These are phyloP conservation scores for Donacobius atricapilla DNA, from an alignment of 2,113 vertebrate genomes.

Conservation along the genomic window DNA sequence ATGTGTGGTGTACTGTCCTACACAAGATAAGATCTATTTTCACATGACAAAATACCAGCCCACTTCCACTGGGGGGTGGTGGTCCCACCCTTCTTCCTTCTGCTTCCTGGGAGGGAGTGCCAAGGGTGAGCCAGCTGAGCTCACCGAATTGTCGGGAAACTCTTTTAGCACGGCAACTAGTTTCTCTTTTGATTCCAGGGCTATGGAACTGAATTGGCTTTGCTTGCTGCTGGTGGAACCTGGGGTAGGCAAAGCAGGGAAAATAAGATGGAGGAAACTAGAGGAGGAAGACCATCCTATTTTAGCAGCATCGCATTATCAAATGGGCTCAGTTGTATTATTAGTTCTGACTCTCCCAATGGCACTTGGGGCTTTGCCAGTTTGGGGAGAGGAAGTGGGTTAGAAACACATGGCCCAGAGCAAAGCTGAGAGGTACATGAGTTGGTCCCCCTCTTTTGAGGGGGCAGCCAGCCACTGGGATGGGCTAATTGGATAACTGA, in stretches of 20 bases:
- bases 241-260: neutral
- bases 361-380: neutral
- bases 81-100: neutral
- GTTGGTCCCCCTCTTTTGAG: neutral
- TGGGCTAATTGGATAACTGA: neutral
- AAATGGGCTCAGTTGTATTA: neutral
- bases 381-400: neutral
- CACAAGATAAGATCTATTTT: neutral
- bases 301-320: neutral
- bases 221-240: neutral
- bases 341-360: neutral
- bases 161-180: neutral
- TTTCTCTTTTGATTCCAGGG: neutral
- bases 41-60: neutral
- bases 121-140: neutral
- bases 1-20: neutral
- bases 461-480: neutral
- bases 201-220: neutral
- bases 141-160: neutral
- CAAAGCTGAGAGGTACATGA: neutral
- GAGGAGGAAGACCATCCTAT: neutral
- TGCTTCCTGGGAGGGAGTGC: neutral
- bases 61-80: neutral
- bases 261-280: neutral
- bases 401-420: neutral